Base-by-base conservation (phyloP, 2,113 vertebrate genomes). In the Thamnaconus septentrionalis region DNA sequence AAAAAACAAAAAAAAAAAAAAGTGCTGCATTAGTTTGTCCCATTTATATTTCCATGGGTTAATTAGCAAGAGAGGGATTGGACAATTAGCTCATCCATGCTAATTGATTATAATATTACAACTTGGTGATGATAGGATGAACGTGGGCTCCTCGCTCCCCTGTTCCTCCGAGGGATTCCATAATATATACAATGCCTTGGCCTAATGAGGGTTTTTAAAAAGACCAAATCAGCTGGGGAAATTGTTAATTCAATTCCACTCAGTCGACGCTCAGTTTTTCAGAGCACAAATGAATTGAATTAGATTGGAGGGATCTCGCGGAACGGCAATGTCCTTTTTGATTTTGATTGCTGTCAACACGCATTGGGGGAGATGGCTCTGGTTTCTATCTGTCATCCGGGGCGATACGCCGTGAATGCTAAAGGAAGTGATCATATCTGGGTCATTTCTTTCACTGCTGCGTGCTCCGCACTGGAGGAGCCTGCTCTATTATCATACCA, bases 51-150 rank as follows among this genome's bases (percentile, higher is more conserved):
- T 87, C 72, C 57, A 5, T 43, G 73, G 79, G 56, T 78, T 81
- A 89, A 87, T 90, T 88, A 89, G 81, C 73, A 61, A 81, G 78
- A 78, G 77, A 85, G 87, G 82, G 76, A 89, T 88, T 86, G 85
- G 82, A 83, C 80, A 86, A 88, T 89, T 88, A 87, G 81, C 64
- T 85, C 74, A 80, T 83, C 72, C 82, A 40, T 80, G 78, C 78
- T 89, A 90, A 91, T 88, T 90, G 85, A 91, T 89, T 88, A 81
- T 69, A 86, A 89, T 89, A 89, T 85, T 84, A 86, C 85, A 85
- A 79, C 80, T 68, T 61, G 73, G 78, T 65, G 71, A 76, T 82
- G 83, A 88, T 83, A 31, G 78, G 86, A 88, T 80, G 82, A 88
- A 80, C 63, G 63, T 60, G 56, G 76, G 67, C 69, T 78, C 64